These are phyloP conservation scores for Gobio occitaniae DNA, from an alignment of 2,797 vertebrate species.

Conservation along the genomic window DNA sequence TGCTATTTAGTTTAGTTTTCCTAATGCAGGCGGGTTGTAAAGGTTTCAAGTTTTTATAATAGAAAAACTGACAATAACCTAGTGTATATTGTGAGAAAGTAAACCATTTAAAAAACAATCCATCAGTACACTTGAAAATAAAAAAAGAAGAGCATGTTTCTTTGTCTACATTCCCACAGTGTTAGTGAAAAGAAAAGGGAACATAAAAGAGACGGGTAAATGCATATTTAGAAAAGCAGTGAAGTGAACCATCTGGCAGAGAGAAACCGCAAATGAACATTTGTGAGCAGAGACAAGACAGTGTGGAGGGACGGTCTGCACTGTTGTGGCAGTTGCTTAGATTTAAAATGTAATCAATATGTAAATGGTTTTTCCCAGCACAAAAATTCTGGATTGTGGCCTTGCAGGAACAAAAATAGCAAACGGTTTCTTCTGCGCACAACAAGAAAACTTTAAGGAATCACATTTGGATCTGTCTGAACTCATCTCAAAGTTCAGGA, in stretches of 20 bases:
- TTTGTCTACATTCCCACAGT: background rate
- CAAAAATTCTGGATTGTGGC: slow-evolving; percentile 22
- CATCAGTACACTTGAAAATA: background rate
- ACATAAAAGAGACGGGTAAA: slow-evolving; percentile 7
- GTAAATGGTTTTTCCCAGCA: slow-evolving; percentile 59
- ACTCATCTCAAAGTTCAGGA: slow-evolving; percentile 20
- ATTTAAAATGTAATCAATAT: slow-evolving; percentile 56
- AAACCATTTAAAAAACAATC: slow-evolving; percentile 13
- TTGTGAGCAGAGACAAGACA: slow-evolving; percentile 7
- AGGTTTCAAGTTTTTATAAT: background rate
- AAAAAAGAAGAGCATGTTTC: background rate
- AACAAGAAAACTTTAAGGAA: slow-evolving; percentile 18
- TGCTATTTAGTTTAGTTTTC: background rate
- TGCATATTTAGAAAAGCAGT: slow-evolving; percentile 38
- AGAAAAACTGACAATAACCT: background rate
- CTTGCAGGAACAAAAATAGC: slow-evolving; percentile 32
- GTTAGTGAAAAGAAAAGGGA: background rate
- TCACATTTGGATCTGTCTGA: slow-evolving; percentile 22
- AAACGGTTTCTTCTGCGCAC: background rate
- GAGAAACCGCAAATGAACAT: slow-evolving; percentile 20
- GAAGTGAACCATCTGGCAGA: slow-evolving; percentile 41
- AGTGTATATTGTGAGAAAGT: background rate
- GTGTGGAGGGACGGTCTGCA: background rate
- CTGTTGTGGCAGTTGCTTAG: slow-evolving; percentile 34
- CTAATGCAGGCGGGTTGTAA: background rate